phyloP scores from a whole-genome alignment of 2,113 vertebrate genomes.

The Cheirogaleus medius region DNA sequence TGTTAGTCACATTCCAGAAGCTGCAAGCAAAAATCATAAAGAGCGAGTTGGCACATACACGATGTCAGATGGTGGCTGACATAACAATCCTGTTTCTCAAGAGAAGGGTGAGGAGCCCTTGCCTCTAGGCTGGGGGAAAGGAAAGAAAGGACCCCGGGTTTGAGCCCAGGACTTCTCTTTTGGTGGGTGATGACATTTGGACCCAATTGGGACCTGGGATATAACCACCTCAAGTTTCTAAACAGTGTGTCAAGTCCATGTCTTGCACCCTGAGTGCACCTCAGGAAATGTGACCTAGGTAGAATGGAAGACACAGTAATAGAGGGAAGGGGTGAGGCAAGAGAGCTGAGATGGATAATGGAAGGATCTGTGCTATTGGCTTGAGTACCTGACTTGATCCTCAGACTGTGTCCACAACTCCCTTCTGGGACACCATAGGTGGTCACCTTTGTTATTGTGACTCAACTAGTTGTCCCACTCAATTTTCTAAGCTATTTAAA shows the following conservation, averaged over 20 bases:
- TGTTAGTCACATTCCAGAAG: background rate
- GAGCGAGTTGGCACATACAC: background rate
- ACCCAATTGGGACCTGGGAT: background rate
- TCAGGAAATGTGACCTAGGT: background rate
- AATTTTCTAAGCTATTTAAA: background rate
- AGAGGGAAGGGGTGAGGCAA: background rate
- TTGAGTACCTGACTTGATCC: background rate
- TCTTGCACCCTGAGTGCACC: background rate
- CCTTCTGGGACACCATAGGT: background rate
- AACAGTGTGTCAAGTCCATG: background rate
- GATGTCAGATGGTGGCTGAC: background rate
- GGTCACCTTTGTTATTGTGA: background rate
- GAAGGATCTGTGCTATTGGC: background rate
- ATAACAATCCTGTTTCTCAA: background rate
- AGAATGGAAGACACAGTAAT: background rate
- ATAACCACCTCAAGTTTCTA: background rate
- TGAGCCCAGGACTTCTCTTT: background rate
- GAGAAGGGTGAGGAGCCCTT: background rate
- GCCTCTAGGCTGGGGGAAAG: background rate
- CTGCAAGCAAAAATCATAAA: background rate
- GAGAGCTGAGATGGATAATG: background rate
- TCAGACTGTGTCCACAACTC: background rate
- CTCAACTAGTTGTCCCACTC: background rate
- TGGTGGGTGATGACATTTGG: background rate
- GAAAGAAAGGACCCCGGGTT: background rate